Evolutionary conservation across 2,888 invertebrate species (phyloP).

Genomic region (Cryptocephalus primarius): DNA sequence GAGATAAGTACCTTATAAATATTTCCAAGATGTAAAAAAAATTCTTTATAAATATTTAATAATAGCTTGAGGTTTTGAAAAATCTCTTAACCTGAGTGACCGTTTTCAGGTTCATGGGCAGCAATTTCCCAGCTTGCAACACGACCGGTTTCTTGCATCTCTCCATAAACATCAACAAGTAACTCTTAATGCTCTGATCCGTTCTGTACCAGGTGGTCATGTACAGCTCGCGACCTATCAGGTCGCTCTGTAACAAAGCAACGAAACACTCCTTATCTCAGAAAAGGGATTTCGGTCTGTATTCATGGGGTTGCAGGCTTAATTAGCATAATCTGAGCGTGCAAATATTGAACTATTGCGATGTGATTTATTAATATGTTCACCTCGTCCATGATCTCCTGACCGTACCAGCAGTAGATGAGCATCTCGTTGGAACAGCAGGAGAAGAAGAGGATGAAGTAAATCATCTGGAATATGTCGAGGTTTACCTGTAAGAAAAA

Average conservation of each 20-base stretch:
- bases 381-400: slow-evolving; percentile 2
- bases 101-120: slow-evolving; percentile 1
- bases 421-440: background rate
- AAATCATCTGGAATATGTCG: background rate
- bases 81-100: background rate
- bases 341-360: background rate
- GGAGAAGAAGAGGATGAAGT: background rate
- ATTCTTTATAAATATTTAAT: no score
- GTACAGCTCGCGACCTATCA: background rate
- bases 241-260: slow-evolving; percentile 2
- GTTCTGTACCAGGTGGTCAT: slow-evolving; percentile 5
- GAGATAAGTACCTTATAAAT: no score
- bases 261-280: background rate
- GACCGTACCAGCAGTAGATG: slow-evolving; percentile 5
- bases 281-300: background rate
- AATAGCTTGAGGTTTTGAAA: no score
- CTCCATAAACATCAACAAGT: slow-evolving; percentile 3
- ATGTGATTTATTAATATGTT: background rate
- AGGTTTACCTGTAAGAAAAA: no score
- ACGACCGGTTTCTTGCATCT: slow-evolving; percentile 1
- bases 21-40: no score
- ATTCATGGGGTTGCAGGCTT: no score
- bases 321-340: background rate
- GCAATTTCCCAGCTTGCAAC: slow-evolving; percentile 1
- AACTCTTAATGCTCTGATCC: background rate